Conservation (phyloP, 2,113 vertebrate genomes). For the Leucoraja erinaceus region DNA sequence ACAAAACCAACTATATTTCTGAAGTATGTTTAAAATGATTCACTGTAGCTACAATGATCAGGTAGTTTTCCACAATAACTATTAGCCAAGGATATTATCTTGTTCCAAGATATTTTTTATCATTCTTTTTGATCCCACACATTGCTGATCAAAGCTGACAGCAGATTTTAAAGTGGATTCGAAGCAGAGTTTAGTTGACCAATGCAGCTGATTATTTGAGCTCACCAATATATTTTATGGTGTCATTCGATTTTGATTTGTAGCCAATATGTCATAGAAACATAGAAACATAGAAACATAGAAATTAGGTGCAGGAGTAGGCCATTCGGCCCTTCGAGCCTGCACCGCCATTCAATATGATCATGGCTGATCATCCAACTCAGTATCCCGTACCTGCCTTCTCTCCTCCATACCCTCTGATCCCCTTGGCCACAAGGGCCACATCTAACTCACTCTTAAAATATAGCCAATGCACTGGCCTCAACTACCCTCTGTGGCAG, state of each 20-base stretch:
- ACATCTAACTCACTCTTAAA: too few species aligned
- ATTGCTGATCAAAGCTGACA: constrained; percentile 12
- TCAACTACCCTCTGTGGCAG: too few species aligned
- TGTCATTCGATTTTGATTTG: constrained; percentile 1
- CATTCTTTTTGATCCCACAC: constrained; percentile 4
- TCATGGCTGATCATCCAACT: too few species aligned
- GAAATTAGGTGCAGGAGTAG: too few species aligned
- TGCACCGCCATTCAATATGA: too few species aligned
- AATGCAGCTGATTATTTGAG: not conserved
- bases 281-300: too few species aligned
- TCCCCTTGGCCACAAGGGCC: too few species aligned
- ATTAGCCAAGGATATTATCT: constrained; percentile 20
- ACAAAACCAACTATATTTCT: not conserved
- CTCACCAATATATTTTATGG: not conserved
- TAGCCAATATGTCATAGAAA: not conserved
- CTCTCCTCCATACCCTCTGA: too few species aligned
- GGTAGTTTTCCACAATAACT: constrained; percentile 12
- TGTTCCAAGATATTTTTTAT: constrained; percentile 10
- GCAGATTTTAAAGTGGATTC: not conserved
- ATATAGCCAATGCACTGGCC: too few species aligned
- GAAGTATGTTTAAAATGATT: not conserved
- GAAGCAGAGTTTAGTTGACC: not conserved
- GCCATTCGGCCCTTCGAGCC: too few species aligned
- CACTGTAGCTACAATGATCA: not conserved
- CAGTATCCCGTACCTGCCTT: too few species aligned